Evolutionary conservation across 2,113 vertebrate genomes (phyloP).

Genomic region (Ophthalmolycus amberensis): DNA sequence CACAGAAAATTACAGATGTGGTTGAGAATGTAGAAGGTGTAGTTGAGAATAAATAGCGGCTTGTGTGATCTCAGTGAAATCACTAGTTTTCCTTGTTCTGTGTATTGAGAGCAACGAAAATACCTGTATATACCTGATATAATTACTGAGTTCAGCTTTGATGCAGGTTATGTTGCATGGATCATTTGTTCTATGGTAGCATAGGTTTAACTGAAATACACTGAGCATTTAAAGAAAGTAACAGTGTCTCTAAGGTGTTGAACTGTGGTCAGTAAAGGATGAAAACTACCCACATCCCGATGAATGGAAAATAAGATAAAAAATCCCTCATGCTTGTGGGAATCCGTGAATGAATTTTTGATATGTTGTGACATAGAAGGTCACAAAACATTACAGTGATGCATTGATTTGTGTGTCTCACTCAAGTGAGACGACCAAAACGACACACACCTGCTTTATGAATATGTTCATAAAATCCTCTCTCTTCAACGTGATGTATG

Average conservation of each 20-base stretch:
- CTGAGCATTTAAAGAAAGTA: neutral
- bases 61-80: too few species aligned
- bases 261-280: neutral
- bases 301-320: neutral
- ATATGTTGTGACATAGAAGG: slow-evolving; percentile 33
- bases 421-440: neutral
- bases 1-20: too few species aligned
- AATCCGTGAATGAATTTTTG: slow-evolving; percentile 1
- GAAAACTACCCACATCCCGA: neutral
- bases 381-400: slow-evolving; percentile 9
- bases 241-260: neutral
- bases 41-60: too few species aligned
- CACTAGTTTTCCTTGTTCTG: too few species aligned
- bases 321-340: neutral
- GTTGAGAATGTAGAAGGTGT: too few species aligned
- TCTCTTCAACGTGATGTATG: slow-evolving; percentile 4
- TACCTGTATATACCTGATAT: too few species aligned
- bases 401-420: neutral
- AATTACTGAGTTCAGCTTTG: neutral
- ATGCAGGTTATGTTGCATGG: neutral
- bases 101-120: too few species aligned
- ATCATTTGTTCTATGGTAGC: too few species aligned
- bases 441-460: slow-evolving; percentile 1
- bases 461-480: slow-evolving; percentile 8
- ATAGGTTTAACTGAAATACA: neutral